phyloP scores from a whole-genome alignment of 2,888 invertebrate genomes.

The Choristoneura rosaceana region DNA sequence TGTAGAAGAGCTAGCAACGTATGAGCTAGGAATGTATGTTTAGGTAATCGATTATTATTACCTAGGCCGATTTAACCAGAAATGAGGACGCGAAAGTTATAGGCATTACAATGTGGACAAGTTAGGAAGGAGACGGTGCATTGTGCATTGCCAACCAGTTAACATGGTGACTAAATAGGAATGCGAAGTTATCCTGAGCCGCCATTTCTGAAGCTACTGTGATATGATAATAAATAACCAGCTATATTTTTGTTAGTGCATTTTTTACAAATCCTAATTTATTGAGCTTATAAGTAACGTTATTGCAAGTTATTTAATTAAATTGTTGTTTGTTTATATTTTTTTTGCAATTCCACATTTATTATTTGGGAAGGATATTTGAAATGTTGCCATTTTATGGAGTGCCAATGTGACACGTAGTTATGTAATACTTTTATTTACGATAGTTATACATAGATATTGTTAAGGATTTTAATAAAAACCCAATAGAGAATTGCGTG shows the following conservation, averaged over 20 bases:
- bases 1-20: no score
- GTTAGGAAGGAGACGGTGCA: no score
- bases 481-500: constrained; percentile 63
- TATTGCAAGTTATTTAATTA: not conserved
- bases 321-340: constrained; percentile 2
- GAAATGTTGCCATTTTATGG: constrained; percentile 63
- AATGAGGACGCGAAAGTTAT: no score
- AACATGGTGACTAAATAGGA: no score
- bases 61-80: no score
- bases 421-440: constrained; percentile 70
- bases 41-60: no score
- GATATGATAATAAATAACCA: constrained; percentile 28
- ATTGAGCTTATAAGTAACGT: not conserved
- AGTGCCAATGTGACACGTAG: constrained; percentile 73
- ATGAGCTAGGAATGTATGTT: no score
- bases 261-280: constrained; percentile 43
- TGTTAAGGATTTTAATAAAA: constrained; percentile 79
- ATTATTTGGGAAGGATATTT: constrained; percentile 51
- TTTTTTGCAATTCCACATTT: constrained; percentile 4
- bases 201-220: constrained; percentile 23
- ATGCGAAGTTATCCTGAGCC: no score
- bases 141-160: no score
- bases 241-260: constrained; percentile 45
- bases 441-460: constrained; percentile 74
- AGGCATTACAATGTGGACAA: no score